Evolutionary conservation across 92 coral and sea anemone genomes (phyloP), one percentile per base, ranked within the genome.

Genomic region (Porites lobata): DNA sequence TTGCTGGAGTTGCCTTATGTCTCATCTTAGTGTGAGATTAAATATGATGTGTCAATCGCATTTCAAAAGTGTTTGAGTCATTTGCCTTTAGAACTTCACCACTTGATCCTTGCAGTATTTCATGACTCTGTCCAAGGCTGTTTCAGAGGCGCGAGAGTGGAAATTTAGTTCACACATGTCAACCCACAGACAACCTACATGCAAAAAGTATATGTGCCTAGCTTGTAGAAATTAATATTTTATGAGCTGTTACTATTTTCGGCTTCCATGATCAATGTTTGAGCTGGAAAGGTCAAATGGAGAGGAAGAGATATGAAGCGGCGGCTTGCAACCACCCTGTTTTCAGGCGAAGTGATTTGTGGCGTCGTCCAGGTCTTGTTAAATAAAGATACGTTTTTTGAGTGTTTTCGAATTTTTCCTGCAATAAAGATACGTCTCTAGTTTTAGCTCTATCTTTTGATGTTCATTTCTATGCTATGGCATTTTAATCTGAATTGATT

Each of bases 121-220:
- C 6, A 4, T 38, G 47, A 38, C 47, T 38, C 47, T 38, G 47
- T 38, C 47, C 71, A 68, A n/a, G 72, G 72, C 72, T 68, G 72
- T 68, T 68, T 68, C 47, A 26, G 47, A 68, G 14, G 47, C 32
- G 1, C 12, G 12, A 4, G 7, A 6, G 32, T 69, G 75, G 75
- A 69, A 8, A 69, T n/a, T 69, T 69, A 69, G 75, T 32, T 69
- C 52, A 20, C 75, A 20, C 75, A 38, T 38, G 56, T 38, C 57
- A 38, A 50, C 77, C 59, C 77, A 72, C 77, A 17, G 74, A 72
- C 9, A 9, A 72, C 57, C 59, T 17, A 17, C 1, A 47, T 21
- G n/a, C 58, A 50, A 72, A 72, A 72, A 43, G 77, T 72, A 72
- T 72, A 72, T 72, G 77, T 17, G 29, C 77, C 13, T 2, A 72